Percentiles rank a stretch among this genome's conserved stretches.
These are phyloP conservation scores for Limnephilus marmoratus DNA, from an alignment of 2,888 invertebrate species.

Conservation along the genomic window DNA sequence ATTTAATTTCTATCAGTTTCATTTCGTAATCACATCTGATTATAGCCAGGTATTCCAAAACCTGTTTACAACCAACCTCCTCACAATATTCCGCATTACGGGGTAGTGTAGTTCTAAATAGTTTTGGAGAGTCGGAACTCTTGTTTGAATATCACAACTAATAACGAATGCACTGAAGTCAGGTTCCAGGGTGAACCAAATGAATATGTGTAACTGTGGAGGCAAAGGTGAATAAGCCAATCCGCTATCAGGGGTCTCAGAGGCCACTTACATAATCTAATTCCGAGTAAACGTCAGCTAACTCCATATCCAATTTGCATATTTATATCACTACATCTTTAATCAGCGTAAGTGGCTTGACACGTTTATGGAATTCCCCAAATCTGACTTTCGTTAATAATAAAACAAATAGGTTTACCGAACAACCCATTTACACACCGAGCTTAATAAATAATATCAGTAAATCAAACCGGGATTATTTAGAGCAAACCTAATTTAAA, in stretches of 20 bases:
- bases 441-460: not conserved
- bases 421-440: not conserved
- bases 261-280: not conserved
- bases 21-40: no score
- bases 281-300: not conserved
- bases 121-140: no score
- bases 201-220: no score
- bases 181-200: no score
- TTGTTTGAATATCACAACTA: no score
- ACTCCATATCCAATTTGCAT: not conserved
- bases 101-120: no score
- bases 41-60: no score
- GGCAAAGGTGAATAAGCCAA: no score
- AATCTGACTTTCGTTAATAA: not conserved
- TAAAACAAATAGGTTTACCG: not conserved
- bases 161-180: no score
- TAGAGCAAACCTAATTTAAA: not conserved
- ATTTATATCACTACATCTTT: not conserved
- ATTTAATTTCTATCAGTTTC: no score
- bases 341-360: conserved; percentile 19
- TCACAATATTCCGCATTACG: no score
- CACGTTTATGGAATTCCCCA: not conserved
- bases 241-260: not conserved
- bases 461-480: not conserved
- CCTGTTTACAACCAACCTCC: no score